Base-by-base conservation (phyloP, 2,888 invertebrate species). In the Hydriomena furcata region DNA sequence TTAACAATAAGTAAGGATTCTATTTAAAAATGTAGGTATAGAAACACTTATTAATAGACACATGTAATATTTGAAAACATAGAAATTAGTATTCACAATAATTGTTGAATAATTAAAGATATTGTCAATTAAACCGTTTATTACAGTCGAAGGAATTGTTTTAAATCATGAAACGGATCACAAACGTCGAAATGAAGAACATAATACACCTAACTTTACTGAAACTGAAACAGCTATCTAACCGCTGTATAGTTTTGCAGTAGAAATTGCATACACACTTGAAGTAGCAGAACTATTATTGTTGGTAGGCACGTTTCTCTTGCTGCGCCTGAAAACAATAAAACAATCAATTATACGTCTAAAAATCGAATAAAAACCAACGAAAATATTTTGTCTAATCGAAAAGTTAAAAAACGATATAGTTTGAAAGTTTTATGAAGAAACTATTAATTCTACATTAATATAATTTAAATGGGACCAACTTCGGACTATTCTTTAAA, bases 271-370 rank as follows among this genome's bases (percentile, higher is more conserved):
- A 89, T 58, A 34, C 79, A 73, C 36, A 84, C 59, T 64, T 87
- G 87, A 21, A 87, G 60, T 17, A 84, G 38, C 50, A 88, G 57
- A 8, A 86, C 80, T 66, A 86, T 61, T 57, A 88, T 75, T 12
- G 86, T 83, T 4, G 89, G 84, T 35, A 88, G 58, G 50, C 85
- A 81, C 0, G 75, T 77, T 61, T 84, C 84, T 1, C 80, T 73
- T 0, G 87, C 85, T 8, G 78, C 84, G 52, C 83, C 84, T 84
- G 77, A n/a, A 42, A 5, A 38, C 41, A 28, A 10, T 0, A 32
- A 8, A 23, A 17, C 2, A 17, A 17, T 17, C 17, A 17, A 17
- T n/a, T n/a, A n/a, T n/a, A n/a, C n/a, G n/a, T n/a, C n/a, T n/a
- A n/a, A n/a, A n/a, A n/a, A n/a, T n/a, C n/a, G n/a, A n/a, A n/a